Evolutionary conservation across 2,888 invertebrate genomes (phyloP).

Genomic region (Ochropacha duplaris): DNA sequence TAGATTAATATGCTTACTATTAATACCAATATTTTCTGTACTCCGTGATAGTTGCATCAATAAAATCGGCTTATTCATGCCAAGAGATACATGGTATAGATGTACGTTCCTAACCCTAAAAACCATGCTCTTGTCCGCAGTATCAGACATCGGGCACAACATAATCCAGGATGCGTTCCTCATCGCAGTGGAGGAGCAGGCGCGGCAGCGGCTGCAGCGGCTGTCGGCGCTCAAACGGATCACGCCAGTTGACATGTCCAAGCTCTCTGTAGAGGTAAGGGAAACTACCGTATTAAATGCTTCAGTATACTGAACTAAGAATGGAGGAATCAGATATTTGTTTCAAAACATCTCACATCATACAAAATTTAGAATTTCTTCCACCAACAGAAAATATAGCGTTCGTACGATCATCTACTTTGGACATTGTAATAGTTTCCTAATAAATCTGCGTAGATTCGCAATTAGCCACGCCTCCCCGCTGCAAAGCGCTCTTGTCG

Average conservation of each 20-base stretch:
- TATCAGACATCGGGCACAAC: slow-evolving; percentile 92
- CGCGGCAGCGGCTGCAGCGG: slow-evolving; percentile 94
- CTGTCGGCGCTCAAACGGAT: slow-evolving; percentile 96
- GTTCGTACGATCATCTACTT: neutral
- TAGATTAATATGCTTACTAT: too few relatives aligned
- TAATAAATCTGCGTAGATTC: neutral
- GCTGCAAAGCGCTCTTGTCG: neutral
- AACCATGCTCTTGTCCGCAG: slow-evolving; percentile 75
- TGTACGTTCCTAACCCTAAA: neutral
- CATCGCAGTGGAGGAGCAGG: slow-evolving; percentile 98
- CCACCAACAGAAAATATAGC: too few relatives aligned
- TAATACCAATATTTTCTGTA: too few relatives aligned
- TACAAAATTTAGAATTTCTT: too few relatives aligned
- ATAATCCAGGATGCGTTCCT: slow-evolving; percentile 98
- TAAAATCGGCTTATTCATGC: too few relatives aligned
- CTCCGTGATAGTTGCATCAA: too few relatives aligned
- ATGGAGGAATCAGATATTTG: too few relatives aligned
- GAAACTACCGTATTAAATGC: neutral
- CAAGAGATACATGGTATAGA: too few relatives aligned
- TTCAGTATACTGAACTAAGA: too few relatives aligned
- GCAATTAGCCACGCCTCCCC: neutral
- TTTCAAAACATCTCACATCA: too few relatives aligned
- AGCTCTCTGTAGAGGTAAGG: slow-evolving; percentile 91
- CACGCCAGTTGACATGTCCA: slow-evolving; percentile 96
- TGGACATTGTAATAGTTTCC: neutral